A percentile compares a stretch with the other conserved stretches of the same genome.
Evolutionary conservation across 2,888 invertebrate genomes (phyloP).

Genomic region (Harpagoxenus sublaevis): DNA sequence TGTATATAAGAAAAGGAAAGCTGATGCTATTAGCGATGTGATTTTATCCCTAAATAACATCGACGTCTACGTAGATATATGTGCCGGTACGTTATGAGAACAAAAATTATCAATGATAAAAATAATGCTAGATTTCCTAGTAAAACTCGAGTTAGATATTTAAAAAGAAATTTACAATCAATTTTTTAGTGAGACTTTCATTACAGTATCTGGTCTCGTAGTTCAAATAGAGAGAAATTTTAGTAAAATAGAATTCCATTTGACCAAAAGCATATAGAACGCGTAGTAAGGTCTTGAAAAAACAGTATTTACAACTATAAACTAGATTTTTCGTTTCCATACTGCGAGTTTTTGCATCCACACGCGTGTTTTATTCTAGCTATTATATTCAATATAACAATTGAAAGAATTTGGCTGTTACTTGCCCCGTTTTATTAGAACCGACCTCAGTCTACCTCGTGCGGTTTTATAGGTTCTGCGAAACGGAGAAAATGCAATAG

Average conservation of each 20-base stretch:
- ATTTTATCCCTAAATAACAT: constrained; percentile 21
- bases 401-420: constrained; percentile 26
- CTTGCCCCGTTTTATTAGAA: background rate
- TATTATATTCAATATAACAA: constrained; percentile 43
- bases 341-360: constrained; percentile 16
- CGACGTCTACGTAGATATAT: background rate
- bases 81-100: background rate
- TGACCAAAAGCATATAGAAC: background rate
- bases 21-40: background rate
- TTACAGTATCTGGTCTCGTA: background rate
- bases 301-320: constrained; percentile 36
- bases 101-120: constrained; percentile 12
- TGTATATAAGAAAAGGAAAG: background rate
- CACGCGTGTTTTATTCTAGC: background rate
- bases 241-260: constrained; percentile 23
- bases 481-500: constrained; percentile 30
- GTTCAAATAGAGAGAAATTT: constrained; percentile 20
- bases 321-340: constrained; percentile 22
- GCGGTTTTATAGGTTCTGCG: background rate
- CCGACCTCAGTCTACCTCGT: background rate
- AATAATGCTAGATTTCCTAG: background rate
- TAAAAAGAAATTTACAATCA: background rate
- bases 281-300: constrained; percentile 8
- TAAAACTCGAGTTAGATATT: background rate
- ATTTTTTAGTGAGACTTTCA: background rate